These are phyloP conservation scores for Poeciliopsis paucimaculata DNA, from an alignment of 2,797 vertebrate genomes.

Conservation along the genomic window DNA sequence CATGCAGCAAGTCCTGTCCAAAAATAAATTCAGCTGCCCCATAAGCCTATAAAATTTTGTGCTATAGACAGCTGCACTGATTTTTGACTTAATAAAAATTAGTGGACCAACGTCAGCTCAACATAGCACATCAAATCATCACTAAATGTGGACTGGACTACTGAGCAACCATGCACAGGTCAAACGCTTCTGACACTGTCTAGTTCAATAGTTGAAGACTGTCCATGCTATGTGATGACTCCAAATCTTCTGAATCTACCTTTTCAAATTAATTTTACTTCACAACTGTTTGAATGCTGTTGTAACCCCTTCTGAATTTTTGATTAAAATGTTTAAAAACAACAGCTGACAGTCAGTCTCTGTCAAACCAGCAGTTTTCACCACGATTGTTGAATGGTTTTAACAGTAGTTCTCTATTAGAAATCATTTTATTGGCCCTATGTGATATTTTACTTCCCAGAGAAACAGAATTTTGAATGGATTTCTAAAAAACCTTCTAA, in stretches of 20 bases:
- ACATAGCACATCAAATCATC: neutral
- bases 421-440: neutral
- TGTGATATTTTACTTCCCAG: neutral
- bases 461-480: neutral
- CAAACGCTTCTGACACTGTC: neutral
- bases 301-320: neutral
- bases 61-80: neutral
- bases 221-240: neutral
- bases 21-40: neutral
- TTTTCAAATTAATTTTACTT: neutral
- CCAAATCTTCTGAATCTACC: neutral
- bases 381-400: neutral
- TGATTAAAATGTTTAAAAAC: neutral
- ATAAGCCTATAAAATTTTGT: neutral
- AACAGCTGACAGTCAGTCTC: too few relatives aligned
- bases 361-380: neutral
- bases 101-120: neutral
- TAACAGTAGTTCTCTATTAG: neutral
- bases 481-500: neutral
- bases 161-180: neutral
- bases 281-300: neutral
- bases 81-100: neutral
- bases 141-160: neutral
- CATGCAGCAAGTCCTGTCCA: neutral
- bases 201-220: neutral